Conservation (phyloP, 2,113 vertebrate genomes). For the Myotis davidii region DNA sequence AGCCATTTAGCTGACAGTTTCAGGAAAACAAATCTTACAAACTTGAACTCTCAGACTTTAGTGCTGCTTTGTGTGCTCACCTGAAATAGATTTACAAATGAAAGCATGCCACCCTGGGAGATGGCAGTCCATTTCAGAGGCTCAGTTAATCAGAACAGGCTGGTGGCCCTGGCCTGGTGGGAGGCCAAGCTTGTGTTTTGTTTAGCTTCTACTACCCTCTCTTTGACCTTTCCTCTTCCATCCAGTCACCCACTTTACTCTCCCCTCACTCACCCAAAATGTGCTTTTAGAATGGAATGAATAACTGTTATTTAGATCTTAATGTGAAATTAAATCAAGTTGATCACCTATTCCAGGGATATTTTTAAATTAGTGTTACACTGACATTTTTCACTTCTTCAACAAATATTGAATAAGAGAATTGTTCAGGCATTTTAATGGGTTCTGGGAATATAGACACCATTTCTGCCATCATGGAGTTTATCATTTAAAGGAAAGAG, state of each 20-base stretch:
- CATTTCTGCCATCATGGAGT: background rate
- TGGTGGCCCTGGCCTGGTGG: background rate
- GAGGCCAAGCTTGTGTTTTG: background rate
- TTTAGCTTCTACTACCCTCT: background rate
- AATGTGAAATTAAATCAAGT: background rate
- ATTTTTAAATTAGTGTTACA: background rate
- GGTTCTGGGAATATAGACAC: background rate
- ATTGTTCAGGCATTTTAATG: background rate
- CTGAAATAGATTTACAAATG: conserved; percentile 56
- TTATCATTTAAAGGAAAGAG: background rate
- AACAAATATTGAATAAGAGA: background rate
- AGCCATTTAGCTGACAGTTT: conserved; percentile 60
- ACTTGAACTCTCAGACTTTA: conserved; percentile 35
- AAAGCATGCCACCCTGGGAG: background rate
- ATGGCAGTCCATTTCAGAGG: background rate
- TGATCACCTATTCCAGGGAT: background rate
- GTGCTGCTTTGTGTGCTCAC: background rate
- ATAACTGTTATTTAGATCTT: background rate
- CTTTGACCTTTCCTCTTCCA: background rate
- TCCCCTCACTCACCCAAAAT: background rate
- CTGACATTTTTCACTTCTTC: background rate
- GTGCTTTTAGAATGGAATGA: background rate
- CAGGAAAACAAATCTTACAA: conserved; percentile 53
- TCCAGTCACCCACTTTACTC: background rate
- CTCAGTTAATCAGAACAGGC: background rate